A percentile compares a stretch with the other conserved stretches of the same genome.
Evolutionary conservation across 1,140 invertebrate species (phyloP).

Genomic region (Lucilia sericata): DNA sequence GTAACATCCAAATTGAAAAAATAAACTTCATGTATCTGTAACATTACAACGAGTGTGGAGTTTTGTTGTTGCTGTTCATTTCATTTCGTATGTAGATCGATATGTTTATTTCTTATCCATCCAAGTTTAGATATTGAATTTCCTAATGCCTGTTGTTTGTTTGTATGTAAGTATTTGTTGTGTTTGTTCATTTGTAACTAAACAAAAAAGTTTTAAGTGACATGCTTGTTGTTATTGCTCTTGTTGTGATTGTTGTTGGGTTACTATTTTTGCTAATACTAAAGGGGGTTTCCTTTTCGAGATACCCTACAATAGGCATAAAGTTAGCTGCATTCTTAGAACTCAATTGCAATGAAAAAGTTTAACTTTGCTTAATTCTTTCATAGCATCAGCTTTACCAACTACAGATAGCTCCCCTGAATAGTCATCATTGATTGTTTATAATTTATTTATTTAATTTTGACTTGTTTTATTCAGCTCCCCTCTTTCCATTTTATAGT

Average conservation of each 20-base stretch:
- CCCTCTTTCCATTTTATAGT: not conserved
- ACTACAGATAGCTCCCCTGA: not conserved
- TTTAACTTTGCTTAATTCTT: not conserved
- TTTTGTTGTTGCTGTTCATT: constrained; percentile 8
- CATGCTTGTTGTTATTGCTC: constrained; percentile 33
- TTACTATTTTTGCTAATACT: not conserved
- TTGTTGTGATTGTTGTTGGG: constrained; percentile 27
- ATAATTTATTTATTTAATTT: constrained; percentile 1
- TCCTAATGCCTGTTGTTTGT: constrained; percentile 59
- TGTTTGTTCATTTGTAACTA: not conserved
- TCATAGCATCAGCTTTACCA: too few relatives aligned
- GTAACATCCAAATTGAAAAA: constrained; percentile 4
- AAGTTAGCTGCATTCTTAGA: not conserved
- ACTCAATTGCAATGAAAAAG: too few relatives aligned
- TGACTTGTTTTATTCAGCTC: not conserved
- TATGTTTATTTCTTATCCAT: constrained; percentile 17
- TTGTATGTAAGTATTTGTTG: too few relatives aligned
- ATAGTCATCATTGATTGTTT: not conserved
- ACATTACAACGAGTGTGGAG: not conserved
- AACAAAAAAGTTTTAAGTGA: not conserved
- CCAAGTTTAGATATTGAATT: constrained; percentile 56
- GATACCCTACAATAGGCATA: not conserved
- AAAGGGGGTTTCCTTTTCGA: not conserved
- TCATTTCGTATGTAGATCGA: constrained; percentile 21
- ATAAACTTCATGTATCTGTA: not conserved